Evolutionary conservation across 2,888 invertebrate genomes (phyloP), one percentile per base, ranked within the genome.

Genomic region (Napeogenes sylphis): DNA sequence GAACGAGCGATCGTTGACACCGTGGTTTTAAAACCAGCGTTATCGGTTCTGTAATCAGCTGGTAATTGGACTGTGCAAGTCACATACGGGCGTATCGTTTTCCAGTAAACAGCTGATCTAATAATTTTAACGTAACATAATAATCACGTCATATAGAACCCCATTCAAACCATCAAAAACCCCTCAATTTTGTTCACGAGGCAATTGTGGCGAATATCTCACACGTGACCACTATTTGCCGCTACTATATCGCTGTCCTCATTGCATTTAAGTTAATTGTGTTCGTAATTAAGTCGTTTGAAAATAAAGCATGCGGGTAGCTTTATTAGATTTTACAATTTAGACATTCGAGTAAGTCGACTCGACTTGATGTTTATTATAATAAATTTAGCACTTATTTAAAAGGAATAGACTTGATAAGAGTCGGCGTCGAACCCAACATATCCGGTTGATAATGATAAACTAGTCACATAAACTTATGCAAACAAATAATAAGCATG

Each of bases 191-290:
- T 76, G 77, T 72, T 77, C 79, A 78, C 79, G 74, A 75, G 77
- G 74, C 85, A 86, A 88, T 88, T 88, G 83, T 83, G 75, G 83
- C 84, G 83, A 86, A 87, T 85, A 79, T 72, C 68, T 72, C 81
- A 64, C 90, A 90, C 90, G 90, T 89, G 90, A 88, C 90, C 88
- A 77, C 83, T 85, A 87, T 89, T 88, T 84, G 83, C 75, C 73
- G 75, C 79, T 77, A 85, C 82, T 78, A 75, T 81, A 84, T 84
- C 83, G 81, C 80, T 82, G 80, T 78, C 71, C 78, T 81, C 77
- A 82, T 82, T 82, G 76, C 75, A 77, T 81, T 80, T 75, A 76
- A 76, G 78, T 84, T 85, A 85, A 87, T 88, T 87, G 85, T 81
- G 78, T 75, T 73, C 73, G 71, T 85, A 85, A 89, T 90, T 88